Evolutionary conservation across 2,888 invertebrate genomes (phyloP).

Genomic region (Toxonevra muliebris): DNA sequence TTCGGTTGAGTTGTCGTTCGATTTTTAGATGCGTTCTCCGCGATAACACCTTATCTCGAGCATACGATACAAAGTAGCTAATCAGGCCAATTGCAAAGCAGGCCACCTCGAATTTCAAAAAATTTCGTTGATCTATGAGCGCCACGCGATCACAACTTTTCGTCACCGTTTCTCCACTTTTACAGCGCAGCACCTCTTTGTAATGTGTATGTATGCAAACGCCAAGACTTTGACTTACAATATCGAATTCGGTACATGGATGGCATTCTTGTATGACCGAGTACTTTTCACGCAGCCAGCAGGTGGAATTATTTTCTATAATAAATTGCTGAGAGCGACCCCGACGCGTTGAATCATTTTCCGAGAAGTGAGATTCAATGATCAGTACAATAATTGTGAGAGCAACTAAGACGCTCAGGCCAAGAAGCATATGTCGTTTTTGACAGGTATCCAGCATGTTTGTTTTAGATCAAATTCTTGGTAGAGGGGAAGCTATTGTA

Average conservation of each 20-base stretch:
- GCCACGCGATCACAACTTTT: constrained; percentile 88
- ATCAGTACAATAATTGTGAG: constrained; percentile 83
- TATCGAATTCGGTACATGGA: constrained; percentile 88
- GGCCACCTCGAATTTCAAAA: constrained; percentile 64
- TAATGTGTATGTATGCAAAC: constrained; percentile 85
- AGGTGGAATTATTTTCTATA: constrained; percentile 81
- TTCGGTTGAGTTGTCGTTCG: constrained; percentile 58
- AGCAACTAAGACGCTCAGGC: constrained; percentile 79
- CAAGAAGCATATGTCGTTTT: constrained; percentile 83
- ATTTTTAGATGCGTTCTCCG: constrained; percentile 56
- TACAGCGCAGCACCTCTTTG: constrained; percentile 83
- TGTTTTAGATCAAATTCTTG: background rate
- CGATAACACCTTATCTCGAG: constrained; percentile 56
- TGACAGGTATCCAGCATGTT: constrained; percentile 86
- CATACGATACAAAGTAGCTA: constrained; percentile 55
- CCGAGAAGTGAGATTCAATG: constrained; percentile 74
- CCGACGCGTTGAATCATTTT: constrained; percentile 43
- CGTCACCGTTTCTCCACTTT: constrained; percentile 81
- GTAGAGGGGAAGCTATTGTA: background rate
- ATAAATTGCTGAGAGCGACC: constrained; percentile 67
- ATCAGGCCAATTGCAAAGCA: constrained; percentile 55
- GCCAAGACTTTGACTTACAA: constrained; percentile 81
- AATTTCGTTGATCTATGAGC: constrained; percentile 83
- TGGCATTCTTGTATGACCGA: constrained; percentile 78
- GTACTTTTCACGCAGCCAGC: constrained; percentile 78